Base-by-base conservation (phyloP, 2,888 invertebrate genomes). In the Spilosoma lubricipeda region DNA sequence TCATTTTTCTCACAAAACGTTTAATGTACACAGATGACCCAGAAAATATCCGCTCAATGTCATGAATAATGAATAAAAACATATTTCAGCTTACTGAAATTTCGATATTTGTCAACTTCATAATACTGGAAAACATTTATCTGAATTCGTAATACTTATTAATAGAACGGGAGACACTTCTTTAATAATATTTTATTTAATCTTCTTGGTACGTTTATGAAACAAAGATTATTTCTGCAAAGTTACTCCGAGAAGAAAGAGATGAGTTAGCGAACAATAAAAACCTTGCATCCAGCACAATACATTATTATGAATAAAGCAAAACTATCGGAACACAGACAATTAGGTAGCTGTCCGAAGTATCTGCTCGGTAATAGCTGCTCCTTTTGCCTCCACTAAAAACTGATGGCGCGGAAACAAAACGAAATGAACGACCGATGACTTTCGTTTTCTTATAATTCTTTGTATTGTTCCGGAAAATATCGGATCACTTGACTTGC, bases 351-450 rank as follows among this genome's bases (percentile, higher is more conserved):
- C 88, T 85, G 85, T 86, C 86, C 85, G 76, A 89, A 87, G 89
- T 89, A 90, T 88, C 89, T 85, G 86, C 80, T 83, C 82, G 82
- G 86, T 86, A 90, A 90, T 87, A 85, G 88, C 84, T 82, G 81
- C 83, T 88, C 89, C 86, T 88, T 89, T 88, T 87, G 86, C 88
- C 87, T 87, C 85, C 90, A 89, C 91, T 90, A 89, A 91, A 91
- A 92, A 88, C 91, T 89, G 92, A 94, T 93, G 92, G 89, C 85
- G 90, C 89, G 91, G 91, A 93, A 93, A 92, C 90, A 86, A 83
- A 90, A 86, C 89, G 89, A 93, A 94, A 94, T 94, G 93, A 94
- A 92, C 93, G 91, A 89, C 89, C 90, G 87, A 94, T 94, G 94
- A 94, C 93, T 94, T 91, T 94, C 91, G 88, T 86, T 93, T 93